A percentile compares a stretch with the other conserved stretches of the same genome.
These are phyloP conservation scores for Gambusia holbrooki DNA, from an alignment of 2,113 vertebrate species.

Conservation along the genomic window DNA sequence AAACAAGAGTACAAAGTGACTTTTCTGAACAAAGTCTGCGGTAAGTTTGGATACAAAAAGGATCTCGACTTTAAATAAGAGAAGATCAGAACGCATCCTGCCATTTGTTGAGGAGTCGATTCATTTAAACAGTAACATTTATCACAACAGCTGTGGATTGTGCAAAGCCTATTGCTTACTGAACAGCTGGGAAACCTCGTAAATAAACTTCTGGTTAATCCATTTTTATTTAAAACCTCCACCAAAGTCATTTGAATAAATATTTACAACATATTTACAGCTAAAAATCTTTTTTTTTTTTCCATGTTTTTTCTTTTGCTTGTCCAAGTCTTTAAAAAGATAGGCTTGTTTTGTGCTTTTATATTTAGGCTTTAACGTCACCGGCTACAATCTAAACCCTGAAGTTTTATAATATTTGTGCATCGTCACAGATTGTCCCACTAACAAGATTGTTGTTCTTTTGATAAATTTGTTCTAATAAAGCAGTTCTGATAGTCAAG, in stretches of 20 bases:
- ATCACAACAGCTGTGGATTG: slow-evolving; percentile 67
- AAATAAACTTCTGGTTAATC: slow-evolving; percentile 46
- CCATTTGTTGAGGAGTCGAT: slow-evolving; percentile 30
- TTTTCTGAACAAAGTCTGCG: not conserved
- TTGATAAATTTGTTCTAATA: slow-evolving; percentile 48
- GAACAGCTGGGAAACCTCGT: slow-evolving; percentile 24
- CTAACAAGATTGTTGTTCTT: slow-evolving; percentile 65
- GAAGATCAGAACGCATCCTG: not conserved
- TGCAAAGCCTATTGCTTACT: slow-evolving; percentile 73
- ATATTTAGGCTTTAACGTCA: slow-evolving; percentile 35
- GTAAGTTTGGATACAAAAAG: slow-evolving; percentile 2
- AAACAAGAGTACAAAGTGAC: slow-evolving; percentile 1
- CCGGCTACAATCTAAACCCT: slow-evolving; percentile 66
- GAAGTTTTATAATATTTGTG: slow-evolving; percentile 67
- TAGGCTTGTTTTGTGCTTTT: slow-evolving; percentile 70
- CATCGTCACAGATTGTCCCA: slow-evolving; percentile 69
- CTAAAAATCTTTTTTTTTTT: slow-evolving; percentile 22
- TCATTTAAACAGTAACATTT: slow-evolving; percentile 46
- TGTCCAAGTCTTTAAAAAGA: slow-evolving; percentile 60
- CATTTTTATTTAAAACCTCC: slow-evolving; percentile 1
- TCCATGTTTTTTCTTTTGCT: slow-evolving; percentile 15
- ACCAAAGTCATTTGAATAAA: slow-evolving; percentile 44
- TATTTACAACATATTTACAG: slow-evolving; percentile 73
- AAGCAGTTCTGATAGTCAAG: slow-evolving; percentile 61
- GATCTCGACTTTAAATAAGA: slow-evolving; percentile 4